A percentile compares a stretch with the other conserved stretches of the same genome.
These are phyloP conservation scores for Eulimnadia texana DNA, from an alignment of 1,140 invertebrate genomes.

Conservation along the genomic window DNA sequence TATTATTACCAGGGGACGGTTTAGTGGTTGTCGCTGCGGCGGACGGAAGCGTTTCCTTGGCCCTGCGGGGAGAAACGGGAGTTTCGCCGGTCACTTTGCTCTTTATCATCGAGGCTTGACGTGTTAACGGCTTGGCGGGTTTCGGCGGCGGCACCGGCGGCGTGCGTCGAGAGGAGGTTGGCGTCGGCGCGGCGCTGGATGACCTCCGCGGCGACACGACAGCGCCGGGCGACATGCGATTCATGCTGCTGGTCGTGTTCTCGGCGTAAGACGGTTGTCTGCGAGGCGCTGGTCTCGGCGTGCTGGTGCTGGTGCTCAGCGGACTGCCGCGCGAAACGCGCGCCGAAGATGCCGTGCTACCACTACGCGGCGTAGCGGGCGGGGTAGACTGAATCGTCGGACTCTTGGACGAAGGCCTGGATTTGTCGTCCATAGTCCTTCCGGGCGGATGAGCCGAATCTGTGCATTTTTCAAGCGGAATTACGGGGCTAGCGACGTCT, in stretches of 20 bases:
- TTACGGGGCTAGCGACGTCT: too few relatives aligned
- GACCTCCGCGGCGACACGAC: background rate
- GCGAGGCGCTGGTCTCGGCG: background rate
- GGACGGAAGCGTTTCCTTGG: background rate
- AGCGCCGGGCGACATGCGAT: background rate
- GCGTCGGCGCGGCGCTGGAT: background rate
- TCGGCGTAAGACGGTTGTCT: background rate
- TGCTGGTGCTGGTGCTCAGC: too few relatives aligned
- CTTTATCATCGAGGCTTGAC: background rate
- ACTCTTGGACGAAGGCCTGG: too few relatives aligned
- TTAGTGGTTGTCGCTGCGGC: too few relatives aligned
- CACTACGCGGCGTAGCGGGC: too few relatives aligned
- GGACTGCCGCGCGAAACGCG: too few relatives aligned
- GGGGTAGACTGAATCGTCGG: too few relatives aligned
- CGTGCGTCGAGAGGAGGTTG: background rate
- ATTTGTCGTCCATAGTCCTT: too few relatives aligned
- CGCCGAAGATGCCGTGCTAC: too few relatives aligned
- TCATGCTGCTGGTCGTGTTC: background rate
- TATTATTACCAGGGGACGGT: too few relatives aligned
- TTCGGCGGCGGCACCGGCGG: background rate
- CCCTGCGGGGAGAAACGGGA: background rate
- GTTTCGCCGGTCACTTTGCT: slow-evolving; percentile 3
- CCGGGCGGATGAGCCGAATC: too few relatives aligned
- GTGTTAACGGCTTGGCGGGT: background rate
- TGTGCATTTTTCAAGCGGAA: too few relatives aligned